These are phyloP conservation scores for Chaenocephalus aceratus DNA, from an alignment of 2,113 vertebrate genomes.

Conservation along the genomic window DNA sequence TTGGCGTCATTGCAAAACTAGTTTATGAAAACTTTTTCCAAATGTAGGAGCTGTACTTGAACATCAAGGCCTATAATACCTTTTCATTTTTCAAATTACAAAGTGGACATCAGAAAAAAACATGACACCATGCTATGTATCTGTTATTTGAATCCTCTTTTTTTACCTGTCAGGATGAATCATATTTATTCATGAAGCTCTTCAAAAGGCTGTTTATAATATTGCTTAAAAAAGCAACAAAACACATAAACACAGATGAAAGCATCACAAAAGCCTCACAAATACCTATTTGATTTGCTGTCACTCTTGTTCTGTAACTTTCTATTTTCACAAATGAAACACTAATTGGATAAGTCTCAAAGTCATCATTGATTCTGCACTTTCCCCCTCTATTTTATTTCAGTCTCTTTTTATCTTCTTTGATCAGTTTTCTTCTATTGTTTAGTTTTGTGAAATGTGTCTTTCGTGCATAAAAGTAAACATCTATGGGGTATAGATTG, in stretches of 20 bases:
- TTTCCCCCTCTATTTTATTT: constrained; percentile 34
- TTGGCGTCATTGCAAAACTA: neutral
- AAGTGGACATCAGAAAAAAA: too few relatives aligned
- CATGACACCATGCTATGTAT: neutral
- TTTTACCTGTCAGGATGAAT: constrained; percentile 22
- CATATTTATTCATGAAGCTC: constrained; percentile 13
- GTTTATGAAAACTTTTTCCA: neutral
- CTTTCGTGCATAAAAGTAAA: neutral
- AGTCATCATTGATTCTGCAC: constrained; percentile 45
- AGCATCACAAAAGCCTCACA: constrained; percentile 17
- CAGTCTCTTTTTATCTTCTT: constrained; percentile 40
- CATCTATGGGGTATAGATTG: neutral
- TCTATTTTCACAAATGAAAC: constrained; percentile 40
- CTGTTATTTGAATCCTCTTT: neutral
- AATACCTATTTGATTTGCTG: constrained; percentile 9
- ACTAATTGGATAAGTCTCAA: constrained; percentile 48
- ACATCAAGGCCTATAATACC: too few relatives aligned
- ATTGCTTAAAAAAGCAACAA: constrained; percentile 29
- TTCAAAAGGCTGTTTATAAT: constrained; percentile 12
- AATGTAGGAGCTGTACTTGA: neutral
- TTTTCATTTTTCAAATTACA: too few relatives aligned
- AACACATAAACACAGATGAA: constrained; percentile 42
- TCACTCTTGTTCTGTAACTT: constrained; percentile 32
- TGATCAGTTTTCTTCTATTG: constrained; percentile 23
- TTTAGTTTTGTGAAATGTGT: constrained; percentile 8